Evolutionary conservation across 2,797 vertebrate species (phyloP), one percentile per base, ranked within the genome.

Genomic region (Alfaro cultratus): DNA sequence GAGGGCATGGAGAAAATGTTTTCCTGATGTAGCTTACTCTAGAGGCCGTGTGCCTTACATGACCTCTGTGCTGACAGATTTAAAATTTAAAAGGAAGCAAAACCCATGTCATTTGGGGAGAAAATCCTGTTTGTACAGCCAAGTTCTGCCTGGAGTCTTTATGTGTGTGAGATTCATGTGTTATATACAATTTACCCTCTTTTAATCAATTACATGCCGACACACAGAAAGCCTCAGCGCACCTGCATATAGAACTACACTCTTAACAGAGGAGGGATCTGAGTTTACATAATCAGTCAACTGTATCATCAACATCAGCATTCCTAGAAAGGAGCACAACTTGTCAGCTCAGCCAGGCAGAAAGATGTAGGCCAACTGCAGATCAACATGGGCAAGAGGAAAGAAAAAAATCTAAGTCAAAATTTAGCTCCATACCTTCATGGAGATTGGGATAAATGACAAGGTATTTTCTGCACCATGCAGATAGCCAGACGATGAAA

Each of bases 341-440:
- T 91, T 91, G 85, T 89, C 80, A 76, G 88, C 80, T 93, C 92
- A 95, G 84, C 76, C 91, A 91, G 83, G 93, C 90, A 90, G 95
- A 95, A 94, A 93, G 89, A 95, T 94, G 92, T 93, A 92, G 95
- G 92, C 91, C 92, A 93, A 93, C 92, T 87, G 89, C 90, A 89
- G 82, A 90, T 93, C 91, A 94, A 92, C 85, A 91, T 71, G 77
- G 81, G 88, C 81, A 41, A n/a, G 4, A 39, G 15, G 68, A n/a
- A 45, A 29, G 43, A 43, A 45, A 2, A 43, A 70, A 1, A 29
- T 16, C 88, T 84, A 51, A 85, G 88, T 10, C 39, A 74, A 88
- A 89, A 49, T 74, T 81, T 45, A 89, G 88, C 91, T 92, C 78
- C 13, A 77, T 78, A 57, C 83, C 73, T 81, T 91, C 87, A 80